These are phyloP conservation scores for Halichoeres trimaculatus DNA, from an alignment of 2,113 vertebrate genomes.

Conservation along the genomic window DNA sequence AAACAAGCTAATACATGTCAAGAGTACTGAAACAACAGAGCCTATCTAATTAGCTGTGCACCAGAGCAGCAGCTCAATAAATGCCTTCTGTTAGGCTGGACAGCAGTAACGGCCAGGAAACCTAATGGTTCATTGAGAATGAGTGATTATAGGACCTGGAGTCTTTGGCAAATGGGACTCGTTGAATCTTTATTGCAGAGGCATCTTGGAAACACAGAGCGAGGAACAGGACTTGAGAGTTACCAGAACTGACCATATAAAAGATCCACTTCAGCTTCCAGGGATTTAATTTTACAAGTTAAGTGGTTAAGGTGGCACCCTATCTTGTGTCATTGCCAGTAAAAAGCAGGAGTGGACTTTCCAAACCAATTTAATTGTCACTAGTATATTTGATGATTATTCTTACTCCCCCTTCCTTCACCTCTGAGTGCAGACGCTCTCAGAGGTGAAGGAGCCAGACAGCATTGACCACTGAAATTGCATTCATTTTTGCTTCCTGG, in stretches of 20 bases:
- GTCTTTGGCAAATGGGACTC: slow-evolving; percentile 61
- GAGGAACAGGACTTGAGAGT: slow-evolving; percentile 11
- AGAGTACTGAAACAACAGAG: slow-evolving; percentile 66
- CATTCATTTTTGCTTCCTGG: too few relatives aligned
- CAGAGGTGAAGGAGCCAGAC: too few relatives aligned
- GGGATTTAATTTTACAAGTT: slow-evolving; percentile 8
- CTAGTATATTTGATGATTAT: too few relatives aligned
- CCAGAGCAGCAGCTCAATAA: slow-evolving; percentile 76
- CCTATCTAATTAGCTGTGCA: slow-evolving; percentile 76
- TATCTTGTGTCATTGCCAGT: neutral
- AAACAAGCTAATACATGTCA: slow-evolving; percentile 72
- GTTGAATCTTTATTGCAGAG: slow-evolving; percentile 59
- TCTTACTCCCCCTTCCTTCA: too few relatives aligned
- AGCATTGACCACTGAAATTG: too few relatives aligned
- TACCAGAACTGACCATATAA: slow-evolving; percentile 8
- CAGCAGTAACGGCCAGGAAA: slow-evolving; percentile 64
- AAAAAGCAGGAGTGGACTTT: too few relatives aligned
- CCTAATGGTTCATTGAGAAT: slow-evolving; percentile 77
- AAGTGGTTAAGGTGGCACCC: neutral
- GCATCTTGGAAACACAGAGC: slow-evolving; percentile 24
- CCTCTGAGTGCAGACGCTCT: too few relatives aligned
- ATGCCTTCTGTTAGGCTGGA: slow-evolving; percentile 64
- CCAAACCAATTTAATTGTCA: too few relatives aligned
- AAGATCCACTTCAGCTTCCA: slow-evolving; percentile 7
- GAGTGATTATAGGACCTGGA: slow-evolving; percentile 70